Conservation (phyloP, 2,797 vertebrate genomes). For the Mus caroli region DNA sequence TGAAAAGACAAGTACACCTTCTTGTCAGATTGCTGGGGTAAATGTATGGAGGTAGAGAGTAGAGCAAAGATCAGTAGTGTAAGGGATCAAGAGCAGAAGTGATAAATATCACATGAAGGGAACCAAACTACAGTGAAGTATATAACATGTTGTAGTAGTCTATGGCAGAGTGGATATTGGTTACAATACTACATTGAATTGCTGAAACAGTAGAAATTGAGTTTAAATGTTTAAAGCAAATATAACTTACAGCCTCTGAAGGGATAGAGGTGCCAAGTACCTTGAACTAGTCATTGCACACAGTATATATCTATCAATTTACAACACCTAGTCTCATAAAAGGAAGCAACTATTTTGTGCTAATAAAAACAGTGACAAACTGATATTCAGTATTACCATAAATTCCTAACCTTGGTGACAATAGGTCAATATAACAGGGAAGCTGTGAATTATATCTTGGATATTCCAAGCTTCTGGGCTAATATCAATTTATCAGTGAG, state of each 20-base stretch:
- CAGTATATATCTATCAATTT: not conserved
- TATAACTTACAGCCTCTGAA: not conserved
- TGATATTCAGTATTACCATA: not conserved
- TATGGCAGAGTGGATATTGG: too few species aligned
- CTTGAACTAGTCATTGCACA: not conserved
- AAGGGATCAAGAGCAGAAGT: not conserved
- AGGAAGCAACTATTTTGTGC: not conserved
- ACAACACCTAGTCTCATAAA: too few species aligned
- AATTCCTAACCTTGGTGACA: not conserved
- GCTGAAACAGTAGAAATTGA: not conserved
- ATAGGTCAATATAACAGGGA: not conserved
- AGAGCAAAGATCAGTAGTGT: not conserved
- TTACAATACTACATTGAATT: not conserved
- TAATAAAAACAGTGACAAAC: not conserved
- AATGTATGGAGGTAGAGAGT: not conserved
- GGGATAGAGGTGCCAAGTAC: not conserved
- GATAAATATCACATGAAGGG: not conserved
- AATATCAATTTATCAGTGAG: too few species aligned
- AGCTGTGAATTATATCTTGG: too few species aligned
- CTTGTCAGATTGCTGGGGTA: not conserved
- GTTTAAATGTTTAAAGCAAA: not conserved
- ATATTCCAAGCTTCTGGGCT: too few species aligned
- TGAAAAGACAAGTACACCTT: not conserved
- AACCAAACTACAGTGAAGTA: not conserved
- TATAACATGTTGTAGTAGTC: not conserved